These are phyloP conservation scores for Phaedon cochleariae DNA, from an alignment of 2,888 invertebrate species.

Conservation along the genomic window DNA sequence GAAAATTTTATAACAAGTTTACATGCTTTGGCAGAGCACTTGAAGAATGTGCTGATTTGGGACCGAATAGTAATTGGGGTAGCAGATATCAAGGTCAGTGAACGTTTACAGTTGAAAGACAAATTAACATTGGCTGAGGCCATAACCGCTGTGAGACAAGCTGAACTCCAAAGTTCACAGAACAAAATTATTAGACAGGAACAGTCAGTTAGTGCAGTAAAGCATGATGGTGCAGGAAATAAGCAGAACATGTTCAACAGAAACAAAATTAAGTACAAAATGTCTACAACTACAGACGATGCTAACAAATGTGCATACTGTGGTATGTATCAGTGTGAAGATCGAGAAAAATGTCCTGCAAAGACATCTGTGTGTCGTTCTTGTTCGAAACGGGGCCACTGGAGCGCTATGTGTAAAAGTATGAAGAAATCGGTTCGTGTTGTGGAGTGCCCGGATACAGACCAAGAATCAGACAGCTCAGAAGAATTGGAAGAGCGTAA, in stretches of 20 bases:
- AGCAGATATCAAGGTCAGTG: constrained; percentile 7
- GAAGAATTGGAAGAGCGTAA: too few species aligned
- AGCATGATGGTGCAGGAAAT: neutral
- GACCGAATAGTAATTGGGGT: constrained; percentile 16
- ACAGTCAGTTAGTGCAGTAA: too few species aligned
- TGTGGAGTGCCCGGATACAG: neutral
- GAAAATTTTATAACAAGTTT: constrained; percentile 5
- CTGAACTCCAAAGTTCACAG: too few species aligned
- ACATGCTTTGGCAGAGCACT: constrained; percentile 9
- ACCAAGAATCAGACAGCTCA: neutral
- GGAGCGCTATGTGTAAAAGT: constrained; percentile 2
- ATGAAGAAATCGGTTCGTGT: neutral
- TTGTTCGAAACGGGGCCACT: too few species aligned
- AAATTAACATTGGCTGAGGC: constrained; percentile 10
- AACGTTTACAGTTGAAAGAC: constrained; percentile 6
- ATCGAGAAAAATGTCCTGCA: neutral
- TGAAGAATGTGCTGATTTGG: constrained; percentile 8
- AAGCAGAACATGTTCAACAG: neutral
- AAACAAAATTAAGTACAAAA: neutral
- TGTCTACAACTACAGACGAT: neutral
- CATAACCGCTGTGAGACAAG: neutral
- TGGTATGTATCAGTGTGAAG: too few species aligned
- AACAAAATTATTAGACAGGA: neutral
- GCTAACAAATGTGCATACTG: too few species aligned
- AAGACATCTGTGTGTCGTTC: too few species aligned